phyloP scores from a whole-genome alignment of 2,888 invertebrate genomes.

The Ypsolopha sequella region DNA sequence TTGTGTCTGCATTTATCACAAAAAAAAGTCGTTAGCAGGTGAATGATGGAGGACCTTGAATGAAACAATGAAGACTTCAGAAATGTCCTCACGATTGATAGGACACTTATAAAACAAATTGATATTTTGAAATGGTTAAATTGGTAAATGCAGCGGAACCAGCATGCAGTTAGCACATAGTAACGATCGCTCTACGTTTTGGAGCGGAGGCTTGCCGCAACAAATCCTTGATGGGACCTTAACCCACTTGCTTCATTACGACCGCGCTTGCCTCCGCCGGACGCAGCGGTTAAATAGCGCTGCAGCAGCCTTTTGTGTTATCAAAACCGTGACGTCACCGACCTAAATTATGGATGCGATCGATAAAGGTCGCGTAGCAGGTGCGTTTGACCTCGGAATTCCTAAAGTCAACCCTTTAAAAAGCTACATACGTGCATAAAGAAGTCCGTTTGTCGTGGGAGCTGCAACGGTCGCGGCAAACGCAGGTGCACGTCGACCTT shows the following conservation, averaged over 20 bases:
- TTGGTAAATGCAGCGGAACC: slow-evolving; percentile 59
- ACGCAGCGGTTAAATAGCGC: slow-evolving; percentile 42
- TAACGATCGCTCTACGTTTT: slow-evolving; percentile 58
- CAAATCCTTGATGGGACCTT: slow-evolving; percentile 70
- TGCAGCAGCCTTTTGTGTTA: slow-evolving; percentile 9
- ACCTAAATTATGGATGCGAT: not conserved
- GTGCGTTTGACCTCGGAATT: slow-evolving; percentile 25
- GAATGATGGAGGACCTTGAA: slow-evolving; percentile 28
- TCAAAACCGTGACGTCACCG: not conserved
- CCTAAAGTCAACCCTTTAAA: slow-evolving; percentile 31
- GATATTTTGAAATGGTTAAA: slow-evolving; percentile 16
- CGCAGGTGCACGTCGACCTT: slow-evolving; percentile 60
- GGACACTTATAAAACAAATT: not conserved
- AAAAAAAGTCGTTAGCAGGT: slow-evolving; percentile 38
- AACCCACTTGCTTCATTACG: slow-evolving; percentile 70
- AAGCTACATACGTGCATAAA: slow-evolving; percentile 4
- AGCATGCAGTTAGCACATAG: slow-evolving; percentile 61
- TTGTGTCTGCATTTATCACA: slow-evolving; percentile 27
- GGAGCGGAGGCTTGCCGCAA: slow-evolving; percentile 70
- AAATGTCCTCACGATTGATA: not conserved
- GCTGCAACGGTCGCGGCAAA: slow-evolving; percentile 42
- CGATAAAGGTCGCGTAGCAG: slow-evolving; percentile 21
- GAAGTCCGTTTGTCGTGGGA: slow-evolving; percentile 32
- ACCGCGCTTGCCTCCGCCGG: slow-evolving; percentile 42
- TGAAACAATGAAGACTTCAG: slow-evolving; percentile 7